These are phyloP conservation scores for Baronia brevicornis DNA, from an alignment of 2,888 invertebrate species.

Conservation along the genomic window DNA sequence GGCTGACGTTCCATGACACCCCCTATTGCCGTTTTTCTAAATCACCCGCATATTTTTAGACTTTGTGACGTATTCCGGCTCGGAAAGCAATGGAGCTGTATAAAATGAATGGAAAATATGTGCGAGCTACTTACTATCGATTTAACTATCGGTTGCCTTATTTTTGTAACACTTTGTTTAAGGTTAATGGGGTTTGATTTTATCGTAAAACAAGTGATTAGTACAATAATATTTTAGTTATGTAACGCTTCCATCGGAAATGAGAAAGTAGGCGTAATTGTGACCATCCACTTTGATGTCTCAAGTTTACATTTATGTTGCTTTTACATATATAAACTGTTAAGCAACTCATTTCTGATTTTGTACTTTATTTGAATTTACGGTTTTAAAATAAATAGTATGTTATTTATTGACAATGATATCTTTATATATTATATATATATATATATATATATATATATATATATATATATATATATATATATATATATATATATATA, in stretches of 20 bases:
- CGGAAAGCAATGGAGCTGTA: conserved; percentile 35
- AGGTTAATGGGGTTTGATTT: conserved; percentile 10
- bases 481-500: too few relatives aligned
- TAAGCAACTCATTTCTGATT: too few relatives aligned
- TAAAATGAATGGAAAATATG: conserved; percentile 36
- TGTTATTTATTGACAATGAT: too few relatives aligned
- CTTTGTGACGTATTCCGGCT: conserved; percentile 54
- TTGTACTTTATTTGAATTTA: too few relatives aligned
- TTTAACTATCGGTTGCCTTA: conserved; percentile 12
- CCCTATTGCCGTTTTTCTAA: conserved; percentile 35
- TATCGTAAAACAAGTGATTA: conserved; percentile 8
- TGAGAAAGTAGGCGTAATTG: conserved; percentile 8
- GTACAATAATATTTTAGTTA: conserved; percentile 5
- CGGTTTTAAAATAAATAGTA: too few relatives aligned
- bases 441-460: too few relatives aligned
- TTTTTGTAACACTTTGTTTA: conserved; percentile 12
- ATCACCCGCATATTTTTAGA: conserved; percentile 65
- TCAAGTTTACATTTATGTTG: conserved; percentile 6
- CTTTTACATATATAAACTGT: too few relatives aligned
- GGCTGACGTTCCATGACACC: conserved; percentile 37
- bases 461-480: too few relatives aligned
- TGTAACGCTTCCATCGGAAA: conserved; percentile 2
- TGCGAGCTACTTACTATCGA: conserved; percentile 16
- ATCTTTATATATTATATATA: too few relatives aligned
- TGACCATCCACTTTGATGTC: conserved; percentile 2